Percentiles rank a stretch among this genome's conserved stretches.
These are phyloP conservation scores for Beroe forskalii DNA, from an alignment of 37 sponge, comb jelly and placozoan species.

Conservation along the genomic window DNA sequence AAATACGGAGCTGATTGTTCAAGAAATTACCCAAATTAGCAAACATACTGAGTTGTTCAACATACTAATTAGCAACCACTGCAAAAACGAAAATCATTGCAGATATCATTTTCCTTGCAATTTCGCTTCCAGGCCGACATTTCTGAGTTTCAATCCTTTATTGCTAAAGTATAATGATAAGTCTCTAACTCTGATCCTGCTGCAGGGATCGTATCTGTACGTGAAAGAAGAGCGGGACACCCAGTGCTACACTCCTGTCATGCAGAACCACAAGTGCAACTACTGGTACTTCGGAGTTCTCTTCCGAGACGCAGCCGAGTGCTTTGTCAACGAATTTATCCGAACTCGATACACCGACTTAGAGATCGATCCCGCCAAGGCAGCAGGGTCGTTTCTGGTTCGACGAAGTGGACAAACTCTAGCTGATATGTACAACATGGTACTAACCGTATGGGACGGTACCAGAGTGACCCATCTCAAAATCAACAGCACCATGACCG, in stretches of 20 bases:
- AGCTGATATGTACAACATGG: not conserved
- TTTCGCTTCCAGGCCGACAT: no score
- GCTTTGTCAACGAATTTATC: constrained; percentile 6
- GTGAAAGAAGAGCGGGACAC: constrained; percentile 17
- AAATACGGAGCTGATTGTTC: no score
- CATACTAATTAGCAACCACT: no score
- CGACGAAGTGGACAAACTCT: constrained; percentile 1
- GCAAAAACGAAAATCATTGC: no score
- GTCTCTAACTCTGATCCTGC: no score
- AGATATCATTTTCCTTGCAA: no score
- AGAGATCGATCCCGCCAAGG: not conserved
- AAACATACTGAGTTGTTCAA: no score
- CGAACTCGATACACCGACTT: constrained; percentile 2
- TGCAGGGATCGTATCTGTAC: constrained; percentile 23
- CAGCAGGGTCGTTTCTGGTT: constrained; percentile 7
- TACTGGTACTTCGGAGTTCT: constrained; percentile 23
- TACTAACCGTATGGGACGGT: constrained; percentile 8
- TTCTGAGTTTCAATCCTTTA: no score
- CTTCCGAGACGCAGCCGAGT: not conserved
- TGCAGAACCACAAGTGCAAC: not conserved
- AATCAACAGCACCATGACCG: not conserved
- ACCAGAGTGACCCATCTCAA: constrained; percentile 42
- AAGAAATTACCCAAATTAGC: no score
- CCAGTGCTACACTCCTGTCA: not conserved
- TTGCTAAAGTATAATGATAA: no score